Evolutionary conservation across 2,888 invertebrate species (phyloP).

Genomic region (Drosophila birchii): DNA sequence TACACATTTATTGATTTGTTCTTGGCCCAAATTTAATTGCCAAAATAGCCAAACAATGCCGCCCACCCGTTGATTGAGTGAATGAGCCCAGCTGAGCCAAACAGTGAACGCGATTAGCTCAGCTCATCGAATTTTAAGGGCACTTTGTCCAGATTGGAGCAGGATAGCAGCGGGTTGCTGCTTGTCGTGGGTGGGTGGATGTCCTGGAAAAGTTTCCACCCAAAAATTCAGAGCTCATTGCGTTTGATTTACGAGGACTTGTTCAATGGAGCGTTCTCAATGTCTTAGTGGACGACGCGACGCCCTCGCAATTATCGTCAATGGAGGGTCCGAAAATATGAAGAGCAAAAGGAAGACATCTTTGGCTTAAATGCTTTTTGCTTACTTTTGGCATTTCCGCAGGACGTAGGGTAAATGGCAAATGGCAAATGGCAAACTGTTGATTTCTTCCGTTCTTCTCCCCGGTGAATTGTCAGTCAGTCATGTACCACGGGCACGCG

Average conservation of each 20-base stretch:
- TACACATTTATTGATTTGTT: slow-evolving; percentile 65
- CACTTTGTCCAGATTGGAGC: slow-evolving; percentile 53
- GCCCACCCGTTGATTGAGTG: slow-evolving; percentile 44
- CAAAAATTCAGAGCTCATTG: slow-evolving; percentile 33
- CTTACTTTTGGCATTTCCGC: slow-evolving; percentile 53
- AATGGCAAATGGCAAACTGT: slow-evolving; percentile 71
- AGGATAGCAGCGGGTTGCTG: not conserved
- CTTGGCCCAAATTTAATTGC: slow-evolving; percentile 62
- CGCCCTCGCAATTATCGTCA: slow-evolving; percentile 62
- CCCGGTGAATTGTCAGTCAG: slow-evolving; percentile 52
- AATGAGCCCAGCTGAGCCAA: slow-evolving; percentile 37
- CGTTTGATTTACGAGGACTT: slow-evolving; percentile 61
- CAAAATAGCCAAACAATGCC: slow-evolving; percentile 49
- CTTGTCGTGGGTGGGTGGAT: slow-evolving; percentile 18
- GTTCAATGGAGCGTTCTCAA: slow-evolving; percentile 57
- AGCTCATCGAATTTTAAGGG: slow-evolving; percentile 67
- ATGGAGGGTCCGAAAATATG: slow-evolving; percentile 12
- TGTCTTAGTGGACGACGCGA: slow-evolving; percentile 50
- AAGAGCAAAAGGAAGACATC: slow-evolving; percentile 11
- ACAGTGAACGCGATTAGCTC: slow-evolving; percentile 62
- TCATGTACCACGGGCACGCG: slow-evolving; percentile 61
- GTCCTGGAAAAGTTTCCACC: slow-evolving; percentile 28
- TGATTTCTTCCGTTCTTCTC: slow-evolving; percentile 53
- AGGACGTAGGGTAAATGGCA: slow-evolving; percentile 2
- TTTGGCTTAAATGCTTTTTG: slow-evolving; percentile 33